Conservation (phyloP, 1,140 invertebrate species). For the Ditylenchus dipsaci region DNA sequence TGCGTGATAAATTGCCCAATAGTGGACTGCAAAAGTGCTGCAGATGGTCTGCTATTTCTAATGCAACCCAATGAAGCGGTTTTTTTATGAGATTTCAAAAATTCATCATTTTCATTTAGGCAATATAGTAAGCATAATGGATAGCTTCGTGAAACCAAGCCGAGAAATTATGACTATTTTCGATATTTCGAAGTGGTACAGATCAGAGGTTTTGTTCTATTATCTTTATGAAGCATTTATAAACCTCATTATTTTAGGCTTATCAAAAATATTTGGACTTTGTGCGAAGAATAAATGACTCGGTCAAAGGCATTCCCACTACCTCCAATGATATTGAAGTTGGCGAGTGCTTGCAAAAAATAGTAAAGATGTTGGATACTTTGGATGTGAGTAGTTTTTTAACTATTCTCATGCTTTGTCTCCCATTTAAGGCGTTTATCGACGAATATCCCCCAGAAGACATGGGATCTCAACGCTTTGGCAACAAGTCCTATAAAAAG, state of each 20-base stretch:
- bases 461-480: conserved; percentile 52
- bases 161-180: conserved; percentile 50
- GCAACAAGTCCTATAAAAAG: conserved; percentile 78
- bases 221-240: conserved; percentile 2
- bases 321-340: conserved; percentile 36
- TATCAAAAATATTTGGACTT: conserved; percentile 52
- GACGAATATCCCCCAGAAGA: conserved; percentile 50
- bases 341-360: conserved; percentile 13
- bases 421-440: conserved; percentile 51
- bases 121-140: too few species aligned
- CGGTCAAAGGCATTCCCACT: conserved; percentile 42
- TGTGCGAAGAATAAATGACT: conserved; percentile 39
- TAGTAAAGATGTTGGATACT: conserved; percentile 40
- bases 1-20: too few species aligned
- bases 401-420: not conserved
- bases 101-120: too few species aligned
- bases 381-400: conserved; percentile 29
- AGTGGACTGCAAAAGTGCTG: too few species aligned
- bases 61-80: too few species aligned
- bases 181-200: conserved; percentile 50
- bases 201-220: conserved; percentile 33
- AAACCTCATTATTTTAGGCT: conserved; percentile 45
- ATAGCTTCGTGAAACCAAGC: conserved; percentile 36
- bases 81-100: too few species aligned
- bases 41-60: too few species aligned